Evolutionary conservation across 1,140 invertebrate species (phyloP), one percentile per base, ranked within the genome.

Genomic region (Bradysia coprophila): DNA sequence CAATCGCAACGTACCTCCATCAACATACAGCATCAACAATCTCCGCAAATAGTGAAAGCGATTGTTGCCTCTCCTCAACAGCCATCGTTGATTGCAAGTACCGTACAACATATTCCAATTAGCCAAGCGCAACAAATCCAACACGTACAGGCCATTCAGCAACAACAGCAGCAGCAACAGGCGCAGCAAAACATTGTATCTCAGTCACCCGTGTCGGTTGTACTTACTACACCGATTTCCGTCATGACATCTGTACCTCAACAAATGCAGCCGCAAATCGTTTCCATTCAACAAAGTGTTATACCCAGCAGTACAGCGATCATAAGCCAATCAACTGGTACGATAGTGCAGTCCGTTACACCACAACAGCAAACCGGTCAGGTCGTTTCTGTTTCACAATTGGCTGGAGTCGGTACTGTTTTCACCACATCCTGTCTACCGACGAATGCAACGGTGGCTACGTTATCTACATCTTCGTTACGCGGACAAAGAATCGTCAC

Each of bases 401-500:
- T 60, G 20, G 55, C 55, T 38, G 51, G 50, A 2, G 51, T 56
- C 10, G 50, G 52, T 20, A 50, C 54, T 0, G 54, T 56, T 11
- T 40, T 56, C 13, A 56, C 59, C 42, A 61, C 62, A 10, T 50
- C 64, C 13, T 47, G 58, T 41, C 48, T 65, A 49, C 58, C 52
- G 49, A 48, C 59, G 23, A 50, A 57, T 40, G 53, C 63, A 23
- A 56, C 62, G 23, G 57, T 67, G 42, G 53, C 65, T 38, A 57
- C 58, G 15, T 38, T 60, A 15, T 51, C 57, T 46, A 47, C 57
- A 43, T 51, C 61, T 50, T 54, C 63, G 28, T 36, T 65, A 41
- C 51, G 64, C 19, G 55, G 63, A 0, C 64, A 65, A 47, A 48
- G 66, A 21, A 66, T 68, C 44, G 63, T 67, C 5, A 56, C 62